These are phyloP conservation scores for Andrena bicolor DNA, from an alignment of 2,888 invertebrate genomes.

Conservation along the genomic window DNA sequence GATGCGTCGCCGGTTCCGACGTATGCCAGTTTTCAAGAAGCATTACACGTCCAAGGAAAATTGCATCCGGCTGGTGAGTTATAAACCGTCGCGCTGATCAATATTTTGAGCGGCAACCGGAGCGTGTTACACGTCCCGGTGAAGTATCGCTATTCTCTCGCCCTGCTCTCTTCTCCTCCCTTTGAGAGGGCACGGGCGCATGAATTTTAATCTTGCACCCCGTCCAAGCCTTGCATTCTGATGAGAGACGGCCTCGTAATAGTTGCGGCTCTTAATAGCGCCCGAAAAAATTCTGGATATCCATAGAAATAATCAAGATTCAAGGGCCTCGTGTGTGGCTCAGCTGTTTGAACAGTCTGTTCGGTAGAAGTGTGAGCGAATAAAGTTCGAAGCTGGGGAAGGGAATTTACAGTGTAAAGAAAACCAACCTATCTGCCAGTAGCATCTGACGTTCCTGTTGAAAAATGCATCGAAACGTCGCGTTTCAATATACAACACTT, in stretches of 20 bases:
- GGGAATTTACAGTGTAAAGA: too few species aligned
- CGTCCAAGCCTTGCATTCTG: too few species aligned
- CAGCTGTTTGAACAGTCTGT: too few species aligned
- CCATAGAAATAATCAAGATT: too few species aligned
- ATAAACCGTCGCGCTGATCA: neutral
- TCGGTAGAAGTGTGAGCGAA: too few species aligned
- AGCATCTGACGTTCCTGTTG: neutral
- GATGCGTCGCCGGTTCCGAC: conserved; percentile 24
- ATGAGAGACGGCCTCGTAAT: too few species aligned
- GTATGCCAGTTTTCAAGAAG: conserved; percentile 14
- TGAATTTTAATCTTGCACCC: neutral
- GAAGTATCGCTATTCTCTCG: neutral
- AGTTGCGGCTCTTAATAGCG: too few species aligned
- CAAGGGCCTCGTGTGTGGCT: too few species aligned
- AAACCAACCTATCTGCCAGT: too few species aligned
- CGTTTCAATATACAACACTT: conserved; percentile 1
- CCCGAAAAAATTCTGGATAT: too few species aligned
- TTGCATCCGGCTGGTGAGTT: conserved; percentile 8
- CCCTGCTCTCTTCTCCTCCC: neutral
- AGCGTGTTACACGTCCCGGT: neutral
- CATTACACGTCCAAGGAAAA: conserved; percentile 16
- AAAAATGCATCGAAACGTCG: neutral
- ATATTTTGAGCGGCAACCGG: neutral
- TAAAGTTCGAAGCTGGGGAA: too few species aligned
- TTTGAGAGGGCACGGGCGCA: neutral